phyloP scores from a whole-genome alignment of 2,797 vertebrate species.

The Premnoplex brunnescens region DNA sequence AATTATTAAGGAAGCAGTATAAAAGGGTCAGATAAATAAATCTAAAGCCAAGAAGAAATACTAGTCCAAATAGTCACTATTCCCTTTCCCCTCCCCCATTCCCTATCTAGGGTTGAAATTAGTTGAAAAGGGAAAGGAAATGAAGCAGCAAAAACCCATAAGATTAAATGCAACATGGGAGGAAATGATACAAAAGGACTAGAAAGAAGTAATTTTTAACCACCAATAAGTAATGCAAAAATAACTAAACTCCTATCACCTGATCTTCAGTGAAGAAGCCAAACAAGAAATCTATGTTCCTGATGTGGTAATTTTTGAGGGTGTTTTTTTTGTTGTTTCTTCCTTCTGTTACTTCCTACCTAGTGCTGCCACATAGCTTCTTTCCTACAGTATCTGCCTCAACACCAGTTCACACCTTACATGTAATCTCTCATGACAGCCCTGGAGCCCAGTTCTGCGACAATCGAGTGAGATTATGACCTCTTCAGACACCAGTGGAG shows the following conservation, averaged over 20 bases:
- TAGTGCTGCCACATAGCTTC: neutral
- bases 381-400: neutral
- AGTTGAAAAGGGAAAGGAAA: neutral
- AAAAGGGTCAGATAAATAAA: neutral
- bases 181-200: neutral
- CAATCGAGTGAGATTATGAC: neutral
- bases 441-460: neutral
- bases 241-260: neutral
- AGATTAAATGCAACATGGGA: neutral
- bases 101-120: neutral
- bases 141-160: neutral
- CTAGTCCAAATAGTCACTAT: neutral
- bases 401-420: neutral
- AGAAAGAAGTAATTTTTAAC: neutral
- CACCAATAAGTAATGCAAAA: neutral
- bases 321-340: neutral
- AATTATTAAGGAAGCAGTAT: neutral
- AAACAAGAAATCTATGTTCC: neutral
- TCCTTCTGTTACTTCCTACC: neutral
- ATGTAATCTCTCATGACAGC: accelerated
- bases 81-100: neutral
- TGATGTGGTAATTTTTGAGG: neutral
- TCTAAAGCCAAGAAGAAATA: neutral
- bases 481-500: neutral
- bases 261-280: neutral